Percentiles rank a stretch among this genome's conserved stretches.
phyloP scores from a whole-genome alignment of 1,140 invertebrate genomes.

The Melanaphis sacchari region DNA sequence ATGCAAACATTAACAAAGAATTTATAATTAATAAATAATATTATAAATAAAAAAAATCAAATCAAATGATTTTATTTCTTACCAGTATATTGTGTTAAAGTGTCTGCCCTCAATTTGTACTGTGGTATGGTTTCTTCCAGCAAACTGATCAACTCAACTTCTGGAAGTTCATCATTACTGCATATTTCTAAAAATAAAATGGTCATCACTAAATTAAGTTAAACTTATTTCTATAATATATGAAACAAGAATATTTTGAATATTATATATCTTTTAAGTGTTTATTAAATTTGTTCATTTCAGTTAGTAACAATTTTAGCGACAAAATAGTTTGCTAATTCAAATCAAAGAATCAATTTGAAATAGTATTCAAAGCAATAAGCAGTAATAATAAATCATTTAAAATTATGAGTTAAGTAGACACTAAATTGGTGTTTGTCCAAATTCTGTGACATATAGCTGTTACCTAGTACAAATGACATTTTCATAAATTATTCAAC shows the following conservation, averaged over 20 bases:
- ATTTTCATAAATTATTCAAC: constrained; percentile 9
- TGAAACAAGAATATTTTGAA: background rate
- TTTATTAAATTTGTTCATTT: background rate
- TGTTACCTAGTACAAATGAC: constrained; percentile 24
- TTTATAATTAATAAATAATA: background rate
- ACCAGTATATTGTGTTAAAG: constrained; percentile 92
- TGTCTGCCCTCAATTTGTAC: constrained; percentile 92
- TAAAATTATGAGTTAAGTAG: constrained; percentile 4
- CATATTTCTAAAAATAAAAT: constrained; percentile 67
- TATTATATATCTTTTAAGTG: background rate
- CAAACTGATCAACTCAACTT: constrained; percentile 94
- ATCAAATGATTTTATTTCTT: constrained; percentile 61
- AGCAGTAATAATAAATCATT: constrained; percentile 41
- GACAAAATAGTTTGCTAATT: background rate
- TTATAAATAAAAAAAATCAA: background rate
- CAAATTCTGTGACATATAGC: constrained; percentile 26
- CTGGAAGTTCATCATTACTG: constrained; percentile 82
- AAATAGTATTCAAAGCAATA: constrained; percentile 32
- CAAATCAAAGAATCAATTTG: background rate
- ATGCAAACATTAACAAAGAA: background rate
- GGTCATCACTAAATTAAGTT: background rate
- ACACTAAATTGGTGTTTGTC: constrained; percentile 33
- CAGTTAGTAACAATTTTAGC: background rate
- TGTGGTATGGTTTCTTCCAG: constrained; percentile 94
- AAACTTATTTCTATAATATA: background rate